Evolutionary conservation across 2,797 vertebrate species (phyloP).

Genomic region (Dallia pectoralis): DNA sequence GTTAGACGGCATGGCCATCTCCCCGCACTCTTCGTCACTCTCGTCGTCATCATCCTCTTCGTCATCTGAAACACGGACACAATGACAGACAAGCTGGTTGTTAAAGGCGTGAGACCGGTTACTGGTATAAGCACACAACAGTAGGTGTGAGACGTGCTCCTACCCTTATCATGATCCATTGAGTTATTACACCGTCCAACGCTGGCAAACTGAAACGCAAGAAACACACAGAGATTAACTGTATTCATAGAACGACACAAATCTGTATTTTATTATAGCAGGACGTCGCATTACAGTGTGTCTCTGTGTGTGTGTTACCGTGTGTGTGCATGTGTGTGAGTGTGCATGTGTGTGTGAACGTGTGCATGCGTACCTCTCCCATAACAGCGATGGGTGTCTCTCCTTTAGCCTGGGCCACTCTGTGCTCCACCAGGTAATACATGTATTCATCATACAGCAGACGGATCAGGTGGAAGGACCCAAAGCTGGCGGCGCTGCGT

Average conservation of each 20-base stretch:
- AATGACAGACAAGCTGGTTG: background rate
- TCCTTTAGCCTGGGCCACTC: slow-evolving; percentile 87
- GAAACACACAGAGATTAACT: background rate
- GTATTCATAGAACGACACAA: background rate
- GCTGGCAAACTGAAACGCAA: slow-evolving; percentile 81
- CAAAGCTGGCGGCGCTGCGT: slow-evolving; percentile 90
- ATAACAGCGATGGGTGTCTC: slow-evolving; percentile 91
- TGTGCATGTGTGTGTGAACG: background rate
- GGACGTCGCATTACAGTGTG: background rate
- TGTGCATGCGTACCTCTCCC: slow-evolving; percentile 80
- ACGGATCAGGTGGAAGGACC: slow-evolving; percentile 92
- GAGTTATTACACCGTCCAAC: slow-evolving; percentile 75
- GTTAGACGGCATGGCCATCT: slow-evolving; percentile 74
- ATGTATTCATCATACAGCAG: slow-evolving; percentile 93
- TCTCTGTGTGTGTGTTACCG: background rate
- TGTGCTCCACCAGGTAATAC: slow-evolving; percentile 93
- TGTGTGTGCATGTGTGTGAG: background rate
- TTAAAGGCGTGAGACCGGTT: background rate
- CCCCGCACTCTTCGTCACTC: slow-evolving; percentile 85
- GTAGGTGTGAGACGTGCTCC: background rate
- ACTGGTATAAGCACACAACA: background rate
- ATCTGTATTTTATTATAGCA: background rate
- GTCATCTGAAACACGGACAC: slow-evolving; percentile 65
- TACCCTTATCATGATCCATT: slow-evolving; percentile 88
- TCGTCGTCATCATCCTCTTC: slow-evolving; percentile 93